Evolutionary conservation across 2,888 invertebrate species (phyloP).

Genomic region (Blomia tropicalis): DNA sequence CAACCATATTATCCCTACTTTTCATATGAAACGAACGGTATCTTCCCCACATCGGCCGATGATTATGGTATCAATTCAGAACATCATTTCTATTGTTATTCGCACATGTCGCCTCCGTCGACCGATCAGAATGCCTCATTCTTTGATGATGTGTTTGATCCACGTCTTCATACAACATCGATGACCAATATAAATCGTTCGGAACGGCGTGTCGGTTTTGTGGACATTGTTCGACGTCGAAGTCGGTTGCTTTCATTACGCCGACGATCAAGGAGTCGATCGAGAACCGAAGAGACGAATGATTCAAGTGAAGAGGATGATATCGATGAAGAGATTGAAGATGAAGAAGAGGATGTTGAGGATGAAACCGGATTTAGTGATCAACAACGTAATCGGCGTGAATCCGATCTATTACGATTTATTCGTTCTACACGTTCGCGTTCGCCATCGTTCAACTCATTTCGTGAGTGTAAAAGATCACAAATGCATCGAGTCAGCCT

Average conservation of each 20-base stretch:
- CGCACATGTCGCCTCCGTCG: neutral
- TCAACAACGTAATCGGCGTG: neutral
- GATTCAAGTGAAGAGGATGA: neutral
- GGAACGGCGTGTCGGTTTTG: neutral
- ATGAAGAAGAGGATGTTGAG: neutral
- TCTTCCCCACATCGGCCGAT: neutral
- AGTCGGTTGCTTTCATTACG: neutral
- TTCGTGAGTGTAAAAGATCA: constrained; percentile 17
- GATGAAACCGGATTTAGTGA: neutral
- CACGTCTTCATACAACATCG: neutral
- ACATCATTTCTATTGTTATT: constrained; percentile 7
- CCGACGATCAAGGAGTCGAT: neutral
- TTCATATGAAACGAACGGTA: neutral
- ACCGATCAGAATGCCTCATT: neutral
- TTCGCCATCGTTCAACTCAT: constrained; percentile 14
- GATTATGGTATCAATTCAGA: constrained; percentile 8
- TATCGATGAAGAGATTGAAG: neutral
- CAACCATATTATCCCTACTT: neutral
- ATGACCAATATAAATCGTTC: neutral
- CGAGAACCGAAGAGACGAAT: neutral
- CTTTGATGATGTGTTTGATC: neutral
- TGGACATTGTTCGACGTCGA: neutral
- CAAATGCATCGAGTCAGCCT: constrained; percentile 76
- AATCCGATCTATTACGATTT: constrained; percentile 15
- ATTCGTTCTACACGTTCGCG: constrained; percentile 2